Percentiles rank a stretch among this genome's conserved stretches.
phyloP scores from a whole-genome alignment of 1,140 invertebrate species.

The Danaus plexippus region DNA sequence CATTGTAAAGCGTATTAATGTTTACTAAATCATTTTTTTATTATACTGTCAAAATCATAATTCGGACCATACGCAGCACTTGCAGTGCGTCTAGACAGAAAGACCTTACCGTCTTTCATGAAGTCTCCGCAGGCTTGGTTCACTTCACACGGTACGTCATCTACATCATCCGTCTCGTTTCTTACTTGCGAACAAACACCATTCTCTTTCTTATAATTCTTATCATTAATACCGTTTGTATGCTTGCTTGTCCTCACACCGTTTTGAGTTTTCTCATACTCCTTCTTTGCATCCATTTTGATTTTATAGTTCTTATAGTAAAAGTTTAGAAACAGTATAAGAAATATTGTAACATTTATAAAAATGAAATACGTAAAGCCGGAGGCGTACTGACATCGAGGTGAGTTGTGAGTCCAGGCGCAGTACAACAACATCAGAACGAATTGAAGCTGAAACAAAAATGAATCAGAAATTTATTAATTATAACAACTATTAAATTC shows the following conservation, averaged over 20 bases:
- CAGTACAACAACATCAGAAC: constrained; percentile 80
- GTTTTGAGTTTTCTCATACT: constrained; percentile 53
- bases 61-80: constrained; percentile 40
- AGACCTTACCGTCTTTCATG: constrained; percentile 45
- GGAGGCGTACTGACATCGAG: constrained; percentile 83
- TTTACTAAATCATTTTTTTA: constrained; percentile 56
- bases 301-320: constrained; percentile 85
- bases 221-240: constrained; percentile 30
- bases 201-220: constrained; percentile 30
- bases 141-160: constrained; percentile 43
- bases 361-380: constrained; percentile 76
- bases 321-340: constrained; percentile 89
- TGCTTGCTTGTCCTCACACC: constrained; percentile 65
- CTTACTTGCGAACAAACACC: constrained; percentile 28
- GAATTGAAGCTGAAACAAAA: constrained; percentile 79
- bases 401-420: constrained; percentile 76
- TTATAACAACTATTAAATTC: constrained; percentile 1
- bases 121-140: constrained; percentile 46
- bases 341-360: constrained; percentile 81
- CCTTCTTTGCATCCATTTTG: constrained; percentile 37
- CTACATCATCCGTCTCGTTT: constrained; percentile 27
- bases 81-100: constrained; percentile 44
- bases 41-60: constrained; percentile 47
- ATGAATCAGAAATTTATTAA: neutral
- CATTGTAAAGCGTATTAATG: constrained; percentile 19